phyloP scores from a whole-genome alignment of 2,797 vertebrate genomes.

The Tolypeutes matacus region DNA sequence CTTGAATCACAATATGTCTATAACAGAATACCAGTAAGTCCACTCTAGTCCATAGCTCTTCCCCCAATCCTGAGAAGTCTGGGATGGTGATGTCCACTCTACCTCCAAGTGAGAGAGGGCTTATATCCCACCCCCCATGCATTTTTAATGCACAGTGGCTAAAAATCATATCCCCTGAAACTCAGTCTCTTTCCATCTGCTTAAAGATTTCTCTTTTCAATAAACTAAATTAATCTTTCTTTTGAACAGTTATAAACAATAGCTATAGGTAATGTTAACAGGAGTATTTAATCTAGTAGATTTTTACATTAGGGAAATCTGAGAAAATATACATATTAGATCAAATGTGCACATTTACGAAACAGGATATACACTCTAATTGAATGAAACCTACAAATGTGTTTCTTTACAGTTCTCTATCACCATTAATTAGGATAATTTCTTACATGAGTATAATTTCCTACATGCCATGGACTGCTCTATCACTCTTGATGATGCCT shows the following conservation, averaged over 20 bases:
- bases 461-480: not conserved
- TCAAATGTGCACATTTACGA: conserved; percentile 41
- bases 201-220: conserved; percentile 41
- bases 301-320: conserved; percentile 31
- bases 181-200: not conserved
- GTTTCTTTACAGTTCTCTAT: conserved; percentile 66
- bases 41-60: too few species aligned
- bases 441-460: conserved; percentile 48
- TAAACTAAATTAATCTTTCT: not conserved
- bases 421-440: conserved; percentile 61
- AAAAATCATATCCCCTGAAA: too few species aligned
- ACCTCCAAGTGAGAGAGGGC: too few species aligned
- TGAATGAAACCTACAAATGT: conserved; percentile 43
- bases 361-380: not conserved
- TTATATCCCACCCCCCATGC: too few species aligned
- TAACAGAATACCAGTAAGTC: too few species aligned
- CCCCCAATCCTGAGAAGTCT: too few species aligned
- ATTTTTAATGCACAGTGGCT: too few species aligned
- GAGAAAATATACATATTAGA: conserved; percentile 41
- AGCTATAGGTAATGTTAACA: conserved; percentile 5
- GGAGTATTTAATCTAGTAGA: conserved; percentile 41
- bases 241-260: not conserved
- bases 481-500: conserved; percentile 51
- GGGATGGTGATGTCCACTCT: too few species aligned
- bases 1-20: too few species aligned